Evolutionary conservation across 2,797 vertebrate genomes (phyloP).

Genomic region (Astyanax mexicanus): DNA sequence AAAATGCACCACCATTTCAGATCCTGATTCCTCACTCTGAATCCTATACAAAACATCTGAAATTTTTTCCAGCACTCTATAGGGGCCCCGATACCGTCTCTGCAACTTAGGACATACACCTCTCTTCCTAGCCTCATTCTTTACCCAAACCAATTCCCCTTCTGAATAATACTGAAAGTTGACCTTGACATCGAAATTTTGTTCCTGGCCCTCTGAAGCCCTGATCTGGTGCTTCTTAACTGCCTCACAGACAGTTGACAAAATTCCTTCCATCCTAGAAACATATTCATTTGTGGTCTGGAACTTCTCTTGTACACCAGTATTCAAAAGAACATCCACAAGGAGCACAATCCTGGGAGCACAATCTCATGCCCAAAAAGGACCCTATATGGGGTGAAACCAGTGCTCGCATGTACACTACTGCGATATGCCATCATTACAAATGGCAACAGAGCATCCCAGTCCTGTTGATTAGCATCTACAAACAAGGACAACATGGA

Average conservation of each 20-base stretch:
- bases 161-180: constrained; percentile 11
- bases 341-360: too few relatives aligned
- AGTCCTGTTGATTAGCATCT: too few relatives aligned
- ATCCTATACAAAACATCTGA: constrained; percentile 44
- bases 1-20: constrained; percentile 23
- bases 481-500: too few relatives aligned
- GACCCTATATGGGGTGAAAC: constrained; percentile 30
- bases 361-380: constrained; percentile 37
- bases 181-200: neutral
- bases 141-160: constrained; percentile 12
- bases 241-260: constrained; percentile 5
- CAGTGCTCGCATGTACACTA: constrained; percentile 24
- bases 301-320: neutral
- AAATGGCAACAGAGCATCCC: too few relatives aligned
- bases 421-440: constrained; percentile 45
- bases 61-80: neutral
- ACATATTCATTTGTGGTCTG: constrained; percentile 19
- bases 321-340: constrained; percentile 20
- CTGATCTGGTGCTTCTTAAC: constrained; percentile 31
- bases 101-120: constrained; percentile 28
- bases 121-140: neutral
- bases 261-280: neutral
- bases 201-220: constrained; percentile 24
- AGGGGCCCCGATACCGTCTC: constrained; percentile 24
- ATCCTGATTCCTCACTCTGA: neutral